Evolutionary conservation across 2,888 invertebrate genomes (phyloP).

Genomic region (Phortica okadai): DNA sequence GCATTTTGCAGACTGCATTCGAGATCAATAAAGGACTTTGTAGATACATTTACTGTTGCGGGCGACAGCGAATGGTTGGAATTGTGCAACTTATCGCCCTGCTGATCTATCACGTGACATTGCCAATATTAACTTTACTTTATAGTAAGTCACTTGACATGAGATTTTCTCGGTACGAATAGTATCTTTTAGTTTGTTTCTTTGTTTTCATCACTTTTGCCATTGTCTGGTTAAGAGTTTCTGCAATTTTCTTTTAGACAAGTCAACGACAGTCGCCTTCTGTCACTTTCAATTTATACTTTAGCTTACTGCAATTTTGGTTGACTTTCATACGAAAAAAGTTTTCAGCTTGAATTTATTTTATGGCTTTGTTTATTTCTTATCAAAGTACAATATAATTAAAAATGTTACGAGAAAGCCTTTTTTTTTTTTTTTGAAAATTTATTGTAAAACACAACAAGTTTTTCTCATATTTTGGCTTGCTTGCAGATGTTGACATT

Average conservation of each 20-base stretch:
- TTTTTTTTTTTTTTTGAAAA: no score
- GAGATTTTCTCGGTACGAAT: neutral
- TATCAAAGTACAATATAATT: neutral
- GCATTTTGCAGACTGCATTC: neutral
- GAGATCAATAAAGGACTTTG: neutral
- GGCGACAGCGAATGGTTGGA: neutral
- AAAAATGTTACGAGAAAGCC: neutral
- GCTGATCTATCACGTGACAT: conserved; percentile 26
- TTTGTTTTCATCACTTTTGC: neutral
- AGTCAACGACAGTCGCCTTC: neutral
- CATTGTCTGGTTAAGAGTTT: conserved; percentile 22
- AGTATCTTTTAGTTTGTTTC: neutral
- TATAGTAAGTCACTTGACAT: neutral
- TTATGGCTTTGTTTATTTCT: neutral
- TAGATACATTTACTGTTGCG: neutral
- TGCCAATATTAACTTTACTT: conserved; percentile 20
- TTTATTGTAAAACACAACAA: neutral
- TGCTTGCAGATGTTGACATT: conserved; percentile 60
- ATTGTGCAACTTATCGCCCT: neutral
- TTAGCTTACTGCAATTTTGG: neutral
- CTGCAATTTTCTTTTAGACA: neutral
- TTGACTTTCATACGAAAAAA: neutral
- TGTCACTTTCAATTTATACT: conserved; percentile 27
- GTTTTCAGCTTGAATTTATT: neutral
- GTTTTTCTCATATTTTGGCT: conserved; percentile 1